phyloP scores from a whole-genome alignment of 2,797 vertebrate species.

The Champsocephalus gunnari region DNA sequence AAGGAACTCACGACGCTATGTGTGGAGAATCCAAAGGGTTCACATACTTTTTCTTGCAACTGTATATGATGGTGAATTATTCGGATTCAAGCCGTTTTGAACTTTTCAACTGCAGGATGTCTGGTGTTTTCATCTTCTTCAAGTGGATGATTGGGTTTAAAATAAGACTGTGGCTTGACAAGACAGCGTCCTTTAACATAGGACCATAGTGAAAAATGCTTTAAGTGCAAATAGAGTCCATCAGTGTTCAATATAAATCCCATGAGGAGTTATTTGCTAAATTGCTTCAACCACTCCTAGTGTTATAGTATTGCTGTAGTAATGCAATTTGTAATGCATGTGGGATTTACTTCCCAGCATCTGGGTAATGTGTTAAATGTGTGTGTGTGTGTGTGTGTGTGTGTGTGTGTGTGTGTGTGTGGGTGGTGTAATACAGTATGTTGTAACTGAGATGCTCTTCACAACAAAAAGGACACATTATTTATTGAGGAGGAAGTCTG shows the following conservation, averaged over 20 bases:
- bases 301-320: slow-evolving; percentile 33
- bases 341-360: slow-evolving; percentile 48
- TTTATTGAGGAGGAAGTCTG: no score
- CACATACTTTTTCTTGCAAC: no score
- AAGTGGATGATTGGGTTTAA: slow-evolving; percentile 14
- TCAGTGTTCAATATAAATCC: slow-evolving; percentile 37
- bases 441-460: slow-evolving; percentile 20
- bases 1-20: no score
- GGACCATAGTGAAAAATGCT: slow-evolving; percentile 20
- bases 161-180: background rate
- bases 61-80: background rate
- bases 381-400: slow-evolving; percentile 7
- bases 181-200: slow-evolving; percentile 5
- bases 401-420: background rate
- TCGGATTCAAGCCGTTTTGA: no score
- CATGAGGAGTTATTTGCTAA: slow-evolving; percentile 43
- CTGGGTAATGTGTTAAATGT: slow-evolving; percentile 38
- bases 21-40: no score
- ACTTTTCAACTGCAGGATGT: background rate
- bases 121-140: slow-evolving; percentile 7
- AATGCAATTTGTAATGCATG: slow-evolving; percentile 45
- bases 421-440: slow-evolving; percentile 8
- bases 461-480: no score
- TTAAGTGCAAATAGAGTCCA: slow-evolving; percentile 35
- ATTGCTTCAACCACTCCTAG: slow-evolving; percentile 53